Base-by-base conservation (phyloP, 35 echinoderm and acorn worm genomes). In the Diadema setosum region DNA sequence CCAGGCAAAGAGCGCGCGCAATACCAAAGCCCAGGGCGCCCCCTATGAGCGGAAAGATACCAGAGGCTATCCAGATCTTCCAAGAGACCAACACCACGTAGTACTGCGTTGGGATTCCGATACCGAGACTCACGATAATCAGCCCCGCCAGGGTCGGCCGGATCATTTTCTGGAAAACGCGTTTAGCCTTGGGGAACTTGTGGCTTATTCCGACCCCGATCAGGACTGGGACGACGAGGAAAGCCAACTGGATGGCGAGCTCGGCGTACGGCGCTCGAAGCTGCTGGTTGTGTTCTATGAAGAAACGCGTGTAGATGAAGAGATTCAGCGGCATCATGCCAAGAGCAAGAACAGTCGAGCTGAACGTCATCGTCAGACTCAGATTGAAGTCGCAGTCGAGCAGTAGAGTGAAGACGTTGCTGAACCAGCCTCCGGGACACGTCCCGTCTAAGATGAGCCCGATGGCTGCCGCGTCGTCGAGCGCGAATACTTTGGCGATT, bases 371-470 rank as follows among this genome's bases (percentile, higher is more conserved):
- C 50, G 87, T 90, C 0, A 94, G 52, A 44, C 92, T 94, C 8
- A 94, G 85, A 46, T 80, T 67, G 20, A 94, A 83, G 30, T 94
- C 92, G 70, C 87, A 84, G 39, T 94, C 87, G 23, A 94, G 60
- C 4, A 94, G 81, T 7, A 89, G 46, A 5, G 82, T 85, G 44
- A 94, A 90, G 2, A 94, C 49, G 44, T 94, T 94, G 39, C 92
- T 94, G 12, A 94, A 39, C 82, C 92, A 89, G 31, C 92, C 92
- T 48, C 92, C 92, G 12, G 92, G 92, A 41, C 92, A 90, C 5
- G 87, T 85, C 18, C 92, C 92, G 11, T 33, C 82, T 5, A 90
- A 50, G n/a, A 94, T 85, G 2, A 90, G 42, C 14, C 92, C 92
- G 5, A 94, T 65, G 6, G 92, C 87, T 9, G 67, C 56, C 0